A percentile compares a stretch with the other conserved stretches of the same genome.
phyloP scores from a whole-genome alignment of 2,797 vertebrate species.

The Prionace glauca region DNA sequence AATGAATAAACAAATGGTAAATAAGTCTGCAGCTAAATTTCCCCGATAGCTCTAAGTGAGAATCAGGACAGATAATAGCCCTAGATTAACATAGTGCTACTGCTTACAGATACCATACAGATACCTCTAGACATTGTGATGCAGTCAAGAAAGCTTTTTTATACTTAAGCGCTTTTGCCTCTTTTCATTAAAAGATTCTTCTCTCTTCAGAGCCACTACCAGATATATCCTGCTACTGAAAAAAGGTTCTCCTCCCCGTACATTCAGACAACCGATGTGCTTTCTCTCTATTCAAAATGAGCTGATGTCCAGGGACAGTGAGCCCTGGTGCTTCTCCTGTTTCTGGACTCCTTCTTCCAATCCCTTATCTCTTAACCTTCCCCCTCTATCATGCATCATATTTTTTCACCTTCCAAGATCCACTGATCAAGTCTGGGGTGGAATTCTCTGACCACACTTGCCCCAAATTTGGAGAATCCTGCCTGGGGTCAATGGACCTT shows the following conservation, averaged over 20 bases:
- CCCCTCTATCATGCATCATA: no score
- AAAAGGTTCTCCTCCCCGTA: not conserved
- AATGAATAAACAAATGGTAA: no score
- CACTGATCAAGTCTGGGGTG: no score
- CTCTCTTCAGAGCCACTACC: not conserved
- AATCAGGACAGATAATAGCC: not conserved
- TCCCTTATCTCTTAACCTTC: no score
- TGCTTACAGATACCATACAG: not conserved
- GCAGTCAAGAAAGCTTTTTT: not conserved
- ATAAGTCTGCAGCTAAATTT: not conserved
- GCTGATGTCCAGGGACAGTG: no score
- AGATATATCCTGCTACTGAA: not conserved
- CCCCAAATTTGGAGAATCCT: no score
- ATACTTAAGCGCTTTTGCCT: no score
- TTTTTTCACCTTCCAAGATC: no score
- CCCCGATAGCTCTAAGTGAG: not conserved
- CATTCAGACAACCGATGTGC: not conserved
- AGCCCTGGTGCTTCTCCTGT: no score
- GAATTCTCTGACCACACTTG: no score
- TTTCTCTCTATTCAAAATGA: not conserved
- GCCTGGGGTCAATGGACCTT: no score
- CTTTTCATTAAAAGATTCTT: not conserved
- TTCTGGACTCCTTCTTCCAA: no score
- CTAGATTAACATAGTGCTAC: not conserved
- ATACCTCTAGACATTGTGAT: not conserved